A percentile compares a stretch with the other conserved stretches of the same genome.
Evolutionary conservation across 2,888 invertebrate species (phyloP).

Genomic region (Achlya flavicornis): DNA sequence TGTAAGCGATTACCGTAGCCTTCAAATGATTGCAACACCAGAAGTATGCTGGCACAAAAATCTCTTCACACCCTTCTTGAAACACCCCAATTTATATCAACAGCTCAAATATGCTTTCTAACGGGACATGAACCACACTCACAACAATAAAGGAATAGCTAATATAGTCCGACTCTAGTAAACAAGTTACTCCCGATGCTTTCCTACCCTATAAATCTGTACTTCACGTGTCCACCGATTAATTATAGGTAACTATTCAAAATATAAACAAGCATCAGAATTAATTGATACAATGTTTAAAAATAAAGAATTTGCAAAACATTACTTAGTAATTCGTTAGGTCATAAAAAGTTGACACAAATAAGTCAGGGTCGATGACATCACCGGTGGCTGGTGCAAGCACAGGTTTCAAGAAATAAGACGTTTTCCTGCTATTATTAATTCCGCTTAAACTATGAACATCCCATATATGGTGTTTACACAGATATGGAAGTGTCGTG

Average conservation of each 20-base stretch:
- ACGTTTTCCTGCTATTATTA: constrained; percentile 14
- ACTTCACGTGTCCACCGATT: too few relatives aligned
- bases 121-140: too few relatives aligned
- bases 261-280: background rate
- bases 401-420: constrained; percentile 36
- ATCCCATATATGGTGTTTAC: constrained; percentile 1
- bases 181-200: too few relatives aligned
- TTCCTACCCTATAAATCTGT: too few relatives aligned
- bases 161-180: too few relatives aligned
- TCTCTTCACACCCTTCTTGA: too few relatives aligned
- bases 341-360: constrained; percentile 37
- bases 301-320: background rate
- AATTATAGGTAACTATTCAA: background rate
- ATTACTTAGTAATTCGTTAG: constrained; percentile 18
- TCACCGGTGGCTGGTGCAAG: constrained; percentile 37
- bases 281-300: background rate
- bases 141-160: too few relatives aligned
- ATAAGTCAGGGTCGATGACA: constrained; percentile 48
- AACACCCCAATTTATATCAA: too few relatives aligned
- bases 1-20: too few relatives aligned
- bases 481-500: constrained; percentile 5
- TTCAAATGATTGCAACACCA: too few relatives aligned
- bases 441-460: background rate
- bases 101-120: too few relatives aligned
- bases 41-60: too few relatives aligned